These are phyloP conservation scores for Charaxes varanes DNA, from an alignment of 1,140 invertebrate genomes.

Conservation along the genomic window DNA sequence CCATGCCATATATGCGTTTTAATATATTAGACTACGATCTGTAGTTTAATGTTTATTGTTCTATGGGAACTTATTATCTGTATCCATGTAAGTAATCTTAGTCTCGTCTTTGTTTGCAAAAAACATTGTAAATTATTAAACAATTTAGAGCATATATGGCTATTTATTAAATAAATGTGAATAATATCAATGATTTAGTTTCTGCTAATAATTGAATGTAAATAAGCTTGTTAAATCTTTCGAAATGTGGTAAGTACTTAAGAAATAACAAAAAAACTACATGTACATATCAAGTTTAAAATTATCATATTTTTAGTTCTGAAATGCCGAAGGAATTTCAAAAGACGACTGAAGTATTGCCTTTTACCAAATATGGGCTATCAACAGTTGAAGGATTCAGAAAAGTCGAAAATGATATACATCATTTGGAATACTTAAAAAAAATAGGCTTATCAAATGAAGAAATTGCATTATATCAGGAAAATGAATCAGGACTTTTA, in stretches of 20 bases:
- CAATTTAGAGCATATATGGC: no score
- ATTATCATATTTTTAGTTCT: constrained; percentile 37
- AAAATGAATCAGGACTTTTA: constrained; percentile 48
- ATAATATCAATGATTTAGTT: no score
- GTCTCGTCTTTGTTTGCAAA: no score
- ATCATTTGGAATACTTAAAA: constrained; percentile 53
- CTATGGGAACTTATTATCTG: no score
- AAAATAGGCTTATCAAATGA: constrained; percentile 52
- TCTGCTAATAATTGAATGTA: no score
- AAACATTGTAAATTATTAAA: no score
- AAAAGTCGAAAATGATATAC: constrained; percentile 43
- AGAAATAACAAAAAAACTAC: not conserved
- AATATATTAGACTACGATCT: no score
- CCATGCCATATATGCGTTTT: no score
- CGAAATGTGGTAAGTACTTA: constrained; percentile 15
- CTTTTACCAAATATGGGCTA: constrained; percentile 56
- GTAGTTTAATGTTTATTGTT: no score
- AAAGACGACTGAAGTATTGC: constrained; percentile 55
- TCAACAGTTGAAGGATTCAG: constrained; percentile 47
- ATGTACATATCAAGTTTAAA: not conserved
- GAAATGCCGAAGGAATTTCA: constrained; percentile 58
- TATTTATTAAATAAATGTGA: no score
- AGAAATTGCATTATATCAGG: constrained; percentile 55
- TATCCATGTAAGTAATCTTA: no score
- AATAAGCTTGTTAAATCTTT: no score